Conservation (phyloP, 2,888 invertebrate species). For the Leucoma salicis region DNA sequence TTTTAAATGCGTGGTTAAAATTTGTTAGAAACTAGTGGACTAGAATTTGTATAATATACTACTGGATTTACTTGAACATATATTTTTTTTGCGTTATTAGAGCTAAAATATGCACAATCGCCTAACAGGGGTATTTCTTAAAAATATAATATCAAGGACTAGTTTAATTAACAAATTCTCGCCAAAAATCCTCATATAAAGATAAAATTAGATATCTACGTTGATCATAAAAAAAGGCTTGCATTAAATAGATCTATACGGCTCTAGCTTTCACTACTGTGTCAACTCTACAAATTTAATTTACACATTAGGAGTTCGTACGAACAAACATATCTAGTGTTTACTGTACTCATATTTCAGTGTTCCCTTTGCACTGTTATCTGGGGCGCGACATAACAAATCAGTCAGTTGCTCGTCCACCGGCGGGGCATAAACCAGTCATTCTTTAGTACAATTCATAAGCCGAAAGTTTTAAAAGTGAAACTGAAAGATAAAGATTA, state of each 20-base stretch:
- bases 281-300: constrained; percentile 63
- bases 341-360: constrained; percentile 67
- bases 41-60: too few relatives aligned
- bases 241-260: constrained; percentile 13
- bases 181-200: too few relatives aligned
- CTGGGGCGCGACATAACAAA: constrained; percentile 51
- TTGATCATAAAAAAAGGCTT: constrained; percentile 13
- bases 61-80: too few relatives aligned
- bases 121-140: too few relatives aligned
- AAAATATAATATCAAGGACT: too few relatives aligned
- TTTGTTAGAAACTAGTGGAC: too few relatives aligned
- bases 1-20: too few relatives aligned
- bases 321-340: constrained; percentile 50
- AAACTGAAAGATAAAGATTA: constrained; percentile 9
- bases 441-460: constrained; percentile 12
- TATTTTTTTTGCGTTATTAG: too few relatives aligned
- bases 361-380: constrained; percentile 63
- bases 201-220: too few relatives aligned
- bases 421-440: constrained; percentile 51
- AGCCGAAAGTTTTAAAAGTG: constrained; percentile 19
- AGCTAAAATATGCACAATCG: too few relatives aligned
- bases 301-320: constrained; percentile 54
- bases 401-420: constrained; percentile 55
- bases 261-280: constrained; percentile 44
- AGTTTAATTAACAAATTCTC: too few relatives aligned